Conservation (phyloP, 2,888 invertebrate genomes). For the Parnassius glacialis region DNA sequence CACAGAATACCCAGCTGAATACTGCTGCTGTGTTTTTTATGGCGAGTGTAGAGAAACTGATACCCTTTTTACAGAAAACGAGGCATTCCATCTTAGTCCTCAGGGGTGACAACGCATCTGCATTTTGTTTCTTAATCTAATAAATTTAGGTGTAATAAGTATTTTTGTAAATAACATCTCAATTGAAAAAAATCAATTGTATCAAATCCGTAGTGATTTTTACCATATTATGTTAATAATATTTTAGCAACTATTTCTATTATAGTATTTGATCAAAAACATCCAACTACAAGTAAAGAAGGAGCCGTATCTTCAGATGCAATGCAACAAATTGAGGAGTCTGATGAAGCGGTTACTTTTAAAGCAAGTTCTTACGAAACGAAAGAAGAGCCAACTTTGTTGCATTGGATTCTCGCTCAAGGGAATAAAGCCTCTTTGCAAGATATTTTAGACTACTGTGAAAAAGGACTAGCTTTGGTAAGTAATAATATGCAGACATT, state of each 20-base stretch:
- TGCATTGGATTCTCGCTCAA: slow-evolving; percentile 93
- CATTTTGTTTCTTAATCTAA: too few relatives aligned
- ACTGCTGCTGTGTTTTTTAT: too few relatives aligned
- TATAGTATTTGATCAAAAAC: slow-evolving; percentile 64
- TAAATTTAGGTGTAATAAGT: too few relatives aligned
- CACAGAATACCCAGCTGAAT: too few relatives aligned
- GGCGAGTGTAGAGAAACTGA: too few relatives aligned
- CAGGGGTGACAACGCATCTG: too few relatives aligned
- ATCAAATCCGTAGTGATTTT: neutral
- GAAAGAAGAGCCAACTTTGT: slow-evolving; percentile 82
- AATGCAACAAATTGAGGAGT: slow-evolving; percentile 50
- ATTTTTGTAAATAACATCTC: too few relatives aligned
- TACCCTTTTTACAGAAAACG: too few relatives aligned
- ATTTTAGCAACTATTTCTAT: slow-evolving; percentile 13
- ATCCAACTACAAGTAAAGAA: slow-evolving; percentile 55
- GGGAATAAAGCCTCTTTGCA: slow-evolving; percentile 90
- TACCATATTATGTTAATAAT: neutral
- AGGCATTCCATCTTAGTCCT: too few relatives aligned
- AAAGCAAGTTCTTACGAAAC: slow-evolving; percentile 56
- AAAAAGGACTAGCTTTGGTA: slow-evolving; percentile 86
- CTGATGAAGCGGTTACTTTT: slow-evolving; percentile 62
- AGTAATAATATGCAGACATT: neutral
- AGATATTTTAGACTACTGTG: slow-evolving; percentile 89
- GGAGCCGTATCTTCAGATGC: slow-evolving; percentile 48
- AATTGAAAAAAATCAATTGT: neutral